phyloP scores from a whole-genome alignment of 2,113 vertebrate species.

The Entelurus aequoreus region DNA sequence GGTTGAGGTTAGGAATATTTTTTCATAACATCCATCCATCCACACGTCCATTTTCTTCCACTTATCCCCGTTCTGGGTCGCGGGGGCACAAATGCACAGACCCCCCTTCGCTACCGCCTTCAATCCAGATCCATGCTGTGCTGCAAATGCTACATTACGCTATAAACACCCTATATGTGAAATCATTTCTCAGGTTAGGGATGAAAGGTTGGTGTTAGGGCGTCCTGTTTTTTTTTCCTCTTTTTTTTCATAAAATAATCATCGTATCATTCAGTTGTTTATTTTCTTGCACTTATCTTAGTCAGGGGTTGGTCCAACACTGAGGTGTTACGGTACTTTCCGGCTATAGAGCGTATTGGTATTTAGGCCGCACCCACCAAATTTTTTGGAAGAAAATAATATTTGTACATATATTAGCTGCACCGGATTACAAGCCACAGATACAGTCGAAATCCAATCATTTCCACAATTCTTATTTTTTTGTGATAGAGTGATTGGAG shows the following conservation, averaged over 20 bases:
- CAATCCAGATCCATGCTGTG: neutral
- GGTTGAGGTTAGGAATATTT: constrained; percentile 6
- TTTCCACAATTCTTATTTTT: too few relatives aligned
- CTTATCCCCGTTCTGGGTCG: neutral
- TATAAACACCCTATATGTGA: too few relatives aligned
- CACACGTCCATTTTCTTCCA: constrained; percentile 7
- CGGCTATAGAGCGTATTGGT: too few relatives aligned
- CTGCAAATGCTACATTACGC: neutral
- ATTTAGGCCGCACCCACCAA: too few relatives aligned
- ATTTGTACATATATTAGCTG: too few relatives aligned
- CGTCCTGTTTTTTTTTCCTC: neutral
- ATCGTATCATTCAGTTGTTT: neutral
- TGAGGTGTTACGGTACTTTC: neutral
- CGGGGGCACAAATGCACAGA: constrained; percentile 1
- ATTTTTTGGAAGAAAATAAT: too few relatives aligned
- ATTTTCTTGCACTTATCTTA: neutral
- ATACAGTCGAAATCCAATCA: too few relatives aligned
- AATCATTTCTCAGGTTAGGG: neutral
- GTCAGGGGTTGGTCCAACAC: neutral
- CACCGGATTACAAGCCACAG: too few relatives aligned
- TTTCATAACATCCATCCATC: constrained; percentile 11
- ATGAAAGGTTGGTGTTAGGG: neutral
- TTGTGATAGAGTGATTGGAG: too few relatives aligned
- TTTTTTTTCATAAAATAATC: neutral
- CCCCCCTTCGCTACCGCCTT: neutral